Evolutionary conservation across 2,797 vertebrate species (phyloP).

Genomic region (Dallia pectoralis): DNA sequence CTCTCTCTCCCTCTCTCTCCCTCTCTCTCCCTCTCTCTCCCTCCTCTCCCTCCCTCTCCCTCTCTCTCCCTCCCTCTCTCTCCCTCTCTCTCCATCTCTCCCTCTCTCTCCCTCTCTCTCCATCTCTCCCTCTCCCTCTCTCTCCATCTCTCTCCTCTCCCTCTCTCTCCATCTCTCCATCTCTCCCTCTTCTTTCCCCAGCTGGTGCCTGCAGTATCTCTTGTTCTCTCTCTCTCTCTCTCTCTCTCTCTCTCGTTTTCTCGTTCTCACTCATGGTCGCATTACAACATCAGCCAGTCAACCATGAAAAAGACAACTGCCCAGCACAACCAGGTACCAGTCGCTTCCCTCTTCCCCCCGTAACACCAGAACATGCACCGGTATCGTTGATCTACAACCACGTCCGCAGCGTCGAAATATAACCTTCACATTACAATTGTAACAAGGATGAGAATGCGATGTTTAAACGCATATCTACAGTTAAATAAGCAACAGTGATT

Average conservation of each 20-base stretch:
- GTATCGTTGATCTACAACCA: background rate
- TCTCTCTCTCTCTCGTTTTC: slow-evolving; percentile 13
- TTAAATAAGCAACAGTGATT: background rate
- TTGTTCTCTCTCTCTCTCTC: slow-evolving; percentile 10
- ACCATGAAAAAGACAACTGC: slow-evolving; percentile 52
- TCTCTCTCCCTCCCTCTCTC: background rate
- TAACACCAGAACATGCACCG: background rate
- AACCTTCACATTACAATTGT: background rate
- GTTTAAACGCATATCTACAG: background rate
- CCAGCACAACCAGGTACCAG: slow-evolving; percentile 1
- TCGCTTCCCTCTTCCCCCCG: background rate
- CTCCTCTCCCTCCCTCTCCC: too few relatives aligned
- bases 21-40: slow-evolving; percentile 16
- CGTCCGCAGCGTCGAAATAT: background rate
- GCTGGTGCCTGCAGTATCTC: slow-evolving; percentile 9
- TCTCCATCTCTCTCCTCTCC: background rate
- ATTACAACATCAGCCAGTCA: slow-evolving; percentile 40
- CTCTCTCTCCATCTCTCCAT: background rate
- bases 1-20: slow-evolving; percentile 8
- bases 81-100: background rate
- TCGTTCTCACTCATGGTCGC: slow-evolving; percentile 26
- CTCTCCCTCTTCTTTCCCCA: background rate
- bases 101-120: slow-evolving; percentile 7
- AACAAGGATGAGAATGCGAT: background rate
- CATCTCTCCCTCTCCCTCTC: slow-evolving; percentile 9